Evolutionary conservation across 2,113 vertebrate species (phyloP), one percentile per base, ranked within the genome.

Genomic region (Dascyllus trimaculatus): DNA sequence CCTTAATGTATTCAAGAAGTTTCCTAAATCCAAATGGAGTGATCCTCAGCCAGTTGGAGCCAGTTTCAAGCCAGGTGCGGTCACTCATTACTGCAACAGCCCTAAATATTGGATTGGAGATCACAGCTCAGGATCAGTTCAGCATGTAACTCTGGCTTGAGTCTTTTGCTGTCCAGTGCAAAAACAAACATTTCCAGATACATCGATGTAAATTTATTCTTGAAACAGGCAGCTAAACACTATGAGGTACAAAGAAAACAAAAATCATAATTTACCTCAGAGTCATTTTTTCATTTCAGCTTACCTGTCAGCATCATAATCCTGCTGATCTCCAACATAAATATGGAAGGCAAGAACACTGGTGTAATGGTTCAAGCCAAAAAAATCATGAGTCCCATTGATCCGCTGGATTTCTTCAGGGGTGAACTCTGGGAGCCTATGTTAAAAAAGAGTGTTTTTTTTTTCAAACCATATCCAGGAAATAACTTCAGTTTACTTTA

Each of bases 341-440:
- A 95, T 1, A 17, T 96, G 95, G 88, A 94, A 98, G 11, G 96
- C 87, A 81, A 99, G 85, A 58, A 97, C 89, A 0, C 97, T 97
- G 61, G 97, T 98, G 29, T 99, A 99, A 89, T 99, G 96, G 86
- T 99, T 99, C 38, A 99, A 96, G 0, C 97, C 98, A 75, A 98
- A 98, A 78, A 93, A 99, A 89, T 99, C 98, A 32, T 96, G 94
- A 1, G 98, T 99, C 5, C 97, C 98, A 21, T 96, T 97, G 88
- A 99, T 97, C 88, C 95, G 96, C 63, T 86, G 88, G 66, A 98
- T 95, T 88, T 99, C 96, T 13, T 88, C 93, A 14, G 97, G 95
- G 13, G 96, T 97, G 77, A 99, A 99, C 90, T 98, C 96, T 14
- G 98, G 98, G 69, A 99, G 95, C 59, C 97, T 98, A 84, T 15